Evolutionary conservation across 1,140 invertebrate species (phyloP).

Genomic region (Bombus ignitus): DNA sequence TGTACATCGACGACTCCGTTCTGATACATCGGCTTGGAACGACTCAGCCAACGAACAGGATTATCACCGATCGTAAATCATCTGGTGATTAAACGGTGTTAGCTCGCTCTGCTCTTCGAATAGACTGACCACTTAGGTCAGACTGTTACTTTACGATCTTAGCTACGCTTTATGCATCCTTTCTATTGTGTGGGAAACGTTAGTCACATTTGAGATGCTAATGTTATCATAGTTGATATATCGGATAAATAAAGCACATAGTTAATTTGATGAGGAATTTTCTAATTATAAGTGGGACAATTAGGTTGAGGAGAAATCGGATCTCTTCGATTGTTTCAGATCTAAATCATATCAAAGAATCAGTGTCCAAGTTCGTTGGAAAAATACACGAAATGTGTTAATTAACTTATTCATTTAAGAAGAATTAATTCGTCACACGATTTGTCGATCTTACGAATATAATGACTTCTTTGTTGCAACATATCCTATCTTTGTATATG

Average conservation of each 20-base stretch:
- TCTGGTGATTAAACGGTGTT: neutral
- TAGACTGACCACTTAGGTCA: neutral
- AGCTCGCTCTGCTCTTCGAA: neutral
- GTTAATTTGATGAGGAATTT: neutral
- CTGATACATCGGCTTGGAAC: neutral
- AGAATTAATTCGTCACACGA: neutral
- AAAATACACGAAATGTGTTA: neutral
- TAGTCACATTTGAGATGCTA: neutral
- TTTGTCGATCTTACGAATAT: neutral
- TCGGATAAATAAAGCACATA: neutral
- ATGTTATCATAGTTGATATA: neutral
- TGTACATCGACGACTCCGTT: neutral
- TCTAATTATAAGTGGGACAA: neutral
- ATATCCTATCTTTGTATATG: neutral
- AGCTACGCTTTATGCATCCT: too few species aligned
- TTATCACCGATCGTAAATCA: constrained; percentile 11
- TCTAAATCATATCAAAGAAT: neutral
- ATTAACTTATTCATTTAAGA: too few species aligned
- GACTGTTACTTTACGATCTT: neutral
- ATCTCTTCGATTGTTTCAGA: neutral
- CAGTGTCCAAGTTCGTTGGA: neutral
- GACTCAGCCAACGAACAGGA: neutral
- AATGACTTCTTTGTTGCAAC: neutral
- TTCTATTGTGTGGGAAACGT: neutral
- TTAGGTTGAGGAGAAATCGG: neutral